Base-by-base conservation (phyloP, 2,113 vertebrate genomes). In the Myiopsitta monachus region DNA sequence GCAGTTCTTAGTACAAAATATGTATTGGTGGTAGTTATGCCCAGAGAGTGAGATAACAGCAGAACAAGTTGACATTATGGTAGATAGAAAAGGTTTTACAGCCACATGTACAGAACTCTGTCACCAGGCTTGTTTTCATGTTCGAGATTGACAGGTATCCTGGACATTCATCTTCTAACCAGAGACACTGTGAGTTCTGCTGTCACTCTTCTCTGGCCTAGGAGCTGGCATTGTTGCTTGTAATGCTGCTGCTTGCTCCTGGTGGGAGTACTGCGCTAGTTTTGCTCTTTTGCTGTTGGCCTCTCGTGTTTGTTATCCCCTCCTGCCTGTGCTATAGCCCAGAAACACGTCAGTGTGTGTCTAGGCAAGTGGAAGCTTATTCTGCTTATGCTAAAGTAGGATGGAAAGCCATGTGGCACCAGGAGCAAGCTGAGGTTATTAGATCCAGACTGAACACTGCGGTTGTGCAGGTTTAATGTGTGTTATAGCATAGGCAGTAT, bases 331-430 rank as follows among this genome's bases (percentile, higher is more conserved):
- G 77, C n/a, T 44, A 18, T 49, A 38, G 8, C 67, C 41, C 54
- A 18, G 26, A 73, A 83, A 28, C 18, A 17, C 0, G 1, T 36
- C 2, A 0, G 7, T 14, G 38, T 1, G 0, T 3, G 8, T 55
- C 21, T 10, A 27, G 59, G 44, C 24, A 44, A 44, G 57, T 5
- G 11, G 2, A 10, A 67, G 28, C 51, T 67, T 2, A 0, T 8
- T 16, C 38, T 54, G 68, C 57, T 77, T 1, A 0, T 31, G 66
- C 70, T 66, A 77, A 46, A 7, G 41, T n/a, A 24, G 11, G 49
- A 18, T 10, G n/a, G 70, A 30, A 54, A 79, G 83, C 44, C 2
- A 31, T 3, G 46, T 51, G 88, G 83, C 86, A 64, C 54, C 19
- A 12, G 39, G 55, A 74, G 66, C 0, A 0, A 59, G 70, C 69